Conservation (phyloP, 1,140 invertebrate species). For the Eumeta japonica region DNA sequence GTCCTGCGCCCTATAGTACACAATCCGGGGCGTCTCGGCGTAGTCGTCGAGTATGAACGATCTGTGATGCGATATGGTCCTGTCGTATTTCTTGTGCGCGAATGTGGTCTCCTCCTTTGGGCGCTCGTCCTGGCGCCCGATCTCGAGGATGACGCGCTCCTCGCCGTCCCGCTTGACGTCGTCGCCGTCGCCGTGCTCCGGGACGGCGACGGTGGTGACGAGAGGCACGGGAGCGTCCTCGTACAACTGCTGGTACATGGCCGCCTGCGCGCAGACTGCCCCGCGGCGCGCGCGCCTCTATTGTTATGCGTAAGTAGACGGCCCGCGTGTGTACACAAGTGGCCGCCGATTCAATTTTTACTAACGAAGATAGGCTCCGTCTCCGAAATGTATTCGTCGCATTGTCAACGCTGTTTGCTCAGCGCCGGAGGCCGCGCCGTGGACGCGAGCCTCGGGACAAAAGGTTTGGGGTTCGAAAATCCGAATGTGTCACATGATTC, state of each 20-base stretch:
- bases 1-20: constrained; percentile 26
- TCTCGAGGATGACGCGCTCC: constrained; percentile 48
- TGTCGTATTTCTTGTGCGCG: constrained; percentile 56
- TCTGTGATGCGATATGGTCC: constrained; percentile 48
- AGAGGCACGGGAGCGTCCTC: constrained; percentile 39
- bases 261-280: neutral
- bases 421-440: too few relatives aligned
- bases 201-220: constrained; percentile 33
- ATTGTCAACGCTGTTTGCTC: too few relatives aligned
- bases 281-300: constrained; percentile 20
- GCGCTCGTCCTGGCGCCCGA: constrained; percentile 45
- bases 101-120: constrained; percentile 45
- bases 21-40: constrained; percentile 27
- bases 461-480: too few relatives aligned
- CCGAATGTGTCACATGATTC: too few relatives aligned
- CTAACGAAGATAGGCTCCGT: too few relatives aligned
- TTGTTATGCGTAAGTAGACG: constrained; percentile 49
- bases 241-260: constrained; percentile 7
- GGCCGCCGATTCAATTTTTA: too few relatives aligned
- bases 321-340: constrained; percentile 46
- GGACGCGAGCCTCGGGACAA: too few relatives aligned
- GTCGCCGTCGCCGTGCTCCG: constrained; percentile 17
- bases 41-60: constrained; percentile 47
- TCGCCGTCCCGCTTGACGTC: constrained; percentile 33
- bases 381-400: too few relatives aligned